phyloP scores from a whole-genome alignment of 2,888 invertebrate species.

The Phymatocera aterrima region DNA sequence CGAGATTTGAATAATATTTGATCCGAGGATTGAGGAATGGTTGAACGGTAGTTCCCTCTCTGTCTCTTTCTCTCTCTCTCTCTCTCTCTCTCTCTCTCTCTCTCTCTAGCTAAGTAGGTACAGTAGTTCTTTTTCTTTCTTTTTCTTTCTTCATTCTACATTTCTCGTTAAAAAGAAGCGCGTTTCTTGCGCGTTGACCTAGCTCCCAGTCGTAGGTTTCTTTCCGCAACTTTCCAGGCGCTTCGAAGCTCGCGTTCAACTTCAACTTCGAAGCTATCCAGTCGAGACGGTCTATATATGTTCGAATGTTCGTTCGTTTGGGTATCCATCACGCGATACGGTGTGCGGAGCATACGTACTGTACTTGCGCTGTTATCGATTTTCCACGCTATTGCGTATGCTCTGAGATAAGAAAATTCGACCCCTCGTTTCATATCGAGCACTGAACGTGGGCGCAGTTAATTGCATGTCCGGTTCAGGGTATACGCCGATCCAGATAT shows the following conservation, averaged over 20 bases:
- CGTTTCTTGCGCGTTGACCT: constrained; percentile 14
- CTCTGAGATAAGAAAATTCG: background rate
- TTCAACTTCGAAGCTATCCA: constrained; percentile 24
- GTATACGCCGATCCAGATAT: constrained; percentile 12
- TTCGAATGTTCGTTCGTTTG: constrained; percentile 3
- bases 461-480: background rate
- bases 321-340: too few relatives aligned
- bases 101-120: background rate
- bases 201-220: constrained; percentile 12
- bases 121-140: background rate
- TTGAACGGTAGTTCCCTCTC: background rate
- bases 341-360: background rate
- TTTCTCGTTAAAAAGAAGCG: background rate
- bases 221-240: constrained; percentile 32
- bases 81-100: too few relatives aligned
- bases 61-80: background rate
- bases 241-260: constrained; percentile 4
- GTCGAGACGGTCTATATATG: background rate
- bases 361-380: background rate
- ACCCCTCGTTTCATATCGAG: background rate
- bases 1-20: background rate
- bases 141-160: background rate
- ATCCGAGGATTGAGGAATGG: background rate
- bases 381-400: too few relatives aligned
- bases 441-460: constrained; percentile 2